Percentiles rank a stretch among this genome's conserved stretches.
These are phyloP conservation scores for Pseudorasbora parva DNA, from an alignment of 2,113 vertebrate genomes.

Conservation along the genomic window DNA sequence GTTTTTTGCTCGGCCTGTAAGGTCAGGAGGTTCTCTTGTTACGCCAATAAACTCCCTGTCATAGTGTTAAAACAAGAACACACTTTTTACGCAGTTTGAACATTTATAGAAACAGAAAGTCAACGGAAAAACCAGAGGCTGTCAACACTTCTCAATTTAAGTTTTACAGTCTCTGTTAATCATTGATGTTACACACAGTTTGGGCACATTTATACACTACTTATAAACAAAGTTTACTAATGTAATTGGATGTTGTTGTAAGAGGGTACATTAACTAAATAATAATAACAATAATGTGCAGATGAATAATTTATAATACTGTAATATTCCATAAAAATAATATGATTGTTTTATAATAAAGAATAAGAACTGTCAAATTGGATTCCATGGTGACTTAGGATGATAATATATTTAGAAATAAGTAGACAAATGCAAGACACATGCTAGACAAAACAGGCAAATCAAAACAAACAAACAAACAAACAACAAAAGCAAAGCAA, in stretches of 20 bases:
- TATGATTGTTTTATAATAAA: too few relatives aligned
- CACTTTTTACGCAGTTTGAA: constrained; percentile 34
- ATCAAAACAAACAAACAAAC: not conserved
- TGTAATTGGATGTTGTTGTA: not conserved
- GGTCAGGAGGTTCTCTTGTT: constrained; percentile 19
- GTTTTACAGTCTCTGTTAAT: constrained; percentile 48
- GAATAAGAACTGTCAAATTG: too few relatives aligned
- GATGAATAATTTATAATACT: too few relatives aligned
- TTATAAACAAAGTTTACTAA: not conserved
- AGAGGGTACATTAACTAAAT: too few relatives aligned
- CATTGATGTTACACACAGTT: constrained; percentile 8
- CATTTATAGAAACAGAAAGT: constrained; percentile 41
- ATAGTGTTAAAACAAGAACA: constrained; percentile 35
- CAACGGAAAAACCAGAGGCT: constrained; percentile 42
- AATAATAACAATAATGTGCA: too few relatives aligned
- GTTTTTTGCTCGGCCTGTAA: constrained; percentile 26
- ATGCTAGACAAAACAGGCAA: not conserved
- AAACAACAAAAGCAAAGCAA: too few relatives aligned
- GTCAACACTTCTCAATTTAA: constrained; percentile 25
- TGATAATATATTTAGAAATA: not conserved
- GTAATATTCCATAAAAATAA: too few relatives aligned
- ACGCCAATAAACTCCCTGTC: constrained; percentile 46
- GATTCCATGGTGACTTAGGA: too few relatives aligned
- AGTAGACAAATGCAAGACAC: too few relatives aligned
- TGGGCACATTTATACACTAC: not conserved